Percentiles rank a stretch among this genome's conserved stretches.
These are phyloP conservation scores for Drosophila neotestacea DNA, from an alignment of 2,888 invertebrate genomes.

Conservation along the genomic window DNA sequence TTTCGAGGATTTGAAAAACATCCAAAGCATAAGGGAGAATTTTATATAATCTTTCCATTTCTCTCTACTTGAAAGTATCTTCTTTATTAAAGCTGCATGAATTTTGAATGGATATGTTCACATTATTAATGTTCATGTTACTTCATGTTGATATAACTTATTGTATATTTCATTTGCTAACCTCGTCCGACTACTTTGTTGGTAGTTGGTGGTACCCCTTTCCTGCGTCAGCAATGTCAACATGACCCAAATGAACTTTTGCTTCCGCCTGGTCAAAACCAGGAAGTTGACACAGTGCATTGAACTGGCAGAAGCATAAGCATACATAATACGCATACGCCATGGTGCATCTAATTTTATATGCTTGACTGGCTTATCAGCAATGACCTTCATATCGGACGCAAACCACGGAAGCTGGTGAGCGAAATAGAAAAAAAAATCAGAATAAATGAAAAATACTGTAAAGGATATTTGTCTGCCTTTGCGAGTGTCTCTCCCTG, in stretches of 20 bases:
- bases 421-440: slow-evolving; percentile 20
- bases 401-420: slow-evolving; percentile 34
- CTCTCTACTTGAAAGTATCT: neutral
- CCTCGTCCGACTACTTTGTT: slow-evolving; percentile 25
- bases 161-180: neutral
- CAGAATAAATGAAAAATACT: slow-evolving; percentile 44
- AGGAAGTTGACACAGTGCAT: slow-evolving; percentile 63
- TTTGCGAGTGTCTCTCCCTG: slow-evolving; percentile 15
- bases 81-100: too few species aligned
- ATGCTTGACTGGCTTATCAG: slow-evolving; percentile 65
- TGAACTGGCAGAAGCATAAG: slow-evolving; percentile 48
- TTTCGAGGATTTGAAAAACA: too few species aligned
- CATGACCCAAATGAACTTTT: slow-evolving; percentile 57
- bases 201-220: slow-evolving; percentile 6
- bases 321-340: slow-evolving; percentile 45
- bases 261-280: slow-evolving; percentile 57
- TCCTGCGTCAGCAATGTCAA: slow-evolving; percentile 38
- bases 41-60: too few species aligned
- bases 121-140: too few species aligned
- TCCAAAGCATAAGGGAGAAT: too few species aligned
- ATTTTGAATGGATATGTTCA: too few species aligned
- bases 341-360: slow-evolving; percentile 29
- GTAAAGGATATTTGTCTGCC: slow-evolving; percentile 41
- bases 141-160: neutral
- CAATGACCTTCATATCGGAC: slow-evolving; percentile 69